These are phyloP conservation scores for Neotoma lepida DNA, from an alignment of 2,113 vertebrate genomes.

Conservation along the genomic window DNA sequence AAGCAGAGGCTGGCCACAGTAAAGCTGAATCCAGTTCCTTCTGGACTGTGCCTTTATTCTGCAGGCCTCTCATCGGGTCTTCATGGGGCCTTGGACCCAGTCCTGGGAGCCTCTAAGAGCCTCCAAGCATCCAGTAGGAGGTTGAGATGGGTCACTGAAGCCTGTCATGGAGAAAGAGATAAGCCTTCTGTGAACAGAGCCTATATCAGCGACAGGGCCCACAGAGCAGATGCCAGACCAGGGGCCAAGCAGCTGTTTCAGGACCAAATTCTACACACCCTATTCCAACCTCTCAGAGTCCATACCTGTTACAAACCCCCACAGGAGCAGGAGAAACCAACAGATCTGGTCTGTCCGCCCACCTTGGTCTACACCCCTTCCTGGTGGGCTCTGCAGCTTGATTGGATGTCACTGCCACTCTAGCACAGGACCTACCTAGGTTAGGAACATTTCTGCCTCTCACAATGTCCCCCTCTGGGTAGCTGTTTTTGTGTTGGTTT, in stretches of 20 bases:
- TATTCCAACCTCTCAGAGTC: not conserved
- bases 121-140: not conserved
- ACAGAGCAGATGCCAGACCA: not conserved
- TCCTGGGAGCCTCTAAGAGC: not conserved
- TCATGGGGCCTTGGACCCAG: not conserved
- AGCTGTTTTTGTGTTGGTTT: not conserved
- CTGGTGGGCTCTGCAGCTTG: not conserved
- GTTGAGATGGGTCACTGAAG: not conserved
- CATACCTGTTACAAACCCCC: not conserved
- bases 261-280: not conserved
- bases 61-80: not conserved
- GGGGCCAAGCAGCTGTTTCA: not conserved
- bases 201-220: not conserved
- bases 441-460: not conserved
- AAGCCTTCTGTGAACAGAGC: not conserved
- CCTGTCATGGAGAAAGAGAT: not conserved
- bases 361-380: not conserved
- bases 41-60: not conserved
- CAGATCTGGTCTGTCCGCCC: not conserved
- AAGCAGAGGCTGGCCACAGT: not conserved
- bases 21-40: not conserved
- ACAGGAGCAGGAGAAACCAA: not conserved
- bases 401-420: not conserved
- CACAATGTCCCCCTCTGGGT: not conserved
- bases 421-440: no score